A percentile compares a stretch with the other conserved stretches of the same genome.
Evolutionary conservation across 92 coral and sea anemone species (phyloP).

Genomic region (Porites divaricata): DNA sequence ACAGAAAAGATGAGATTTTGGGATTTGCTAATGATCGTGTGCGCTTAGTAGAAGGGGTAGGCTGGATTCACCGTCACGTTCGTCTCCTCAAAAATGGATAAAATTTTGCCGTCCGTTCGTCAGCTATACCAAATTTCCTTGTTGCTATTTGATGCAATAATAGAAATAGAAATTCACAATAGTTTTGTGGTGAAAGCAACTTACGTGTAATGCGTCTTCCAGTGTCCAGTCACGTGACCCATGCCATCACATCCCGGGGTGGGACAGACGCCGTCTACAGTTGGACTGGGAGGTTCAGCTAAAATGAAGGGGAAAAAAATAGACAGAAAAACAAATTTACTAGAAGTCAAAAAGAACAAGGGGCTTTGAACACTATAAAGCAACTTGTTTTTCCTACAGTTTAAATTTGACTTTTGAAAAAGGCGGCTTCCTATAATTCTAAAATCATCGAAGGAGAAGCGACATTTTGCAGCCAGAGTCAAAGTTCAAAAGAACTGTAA

Average conservation of each 20-base stretch:
- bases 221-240: constrained; percentile 84
- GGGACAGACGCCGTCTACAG: constrained; percentile 78
- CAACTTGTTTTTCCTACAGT: no score
- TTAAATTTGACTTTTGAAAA: no score
- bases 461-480: no score
- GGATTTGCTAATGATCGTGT: background rate
- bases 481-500: no score
- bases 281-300: constrained; percentile 41
- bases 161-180: background rate
- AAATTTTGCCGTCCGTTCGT: background rate
- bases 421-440: no score
- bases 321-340: background rate
- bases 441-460: no score
- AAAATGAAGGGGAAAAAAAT: background rate
- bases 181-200: background rate
- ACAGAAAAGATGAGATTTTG: background rate
- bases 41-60: no score
- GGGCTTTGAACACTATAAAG: no score
- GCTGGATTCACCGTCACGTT: background rate
- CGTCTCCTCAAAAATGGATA: background rate
- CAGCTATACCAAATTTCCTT: background rate
- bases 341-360: no score
- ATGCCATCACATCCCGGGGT: constrained; percentile 89
- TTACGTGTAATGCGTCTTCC: constrained; percentile 82
- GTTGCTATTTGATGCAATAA: no score